These are phyloP conservation scores for Cynocephalus volans DNA, from an alignment of 2,113 vertebrate species.

Conservation along the genomic window DNA sequence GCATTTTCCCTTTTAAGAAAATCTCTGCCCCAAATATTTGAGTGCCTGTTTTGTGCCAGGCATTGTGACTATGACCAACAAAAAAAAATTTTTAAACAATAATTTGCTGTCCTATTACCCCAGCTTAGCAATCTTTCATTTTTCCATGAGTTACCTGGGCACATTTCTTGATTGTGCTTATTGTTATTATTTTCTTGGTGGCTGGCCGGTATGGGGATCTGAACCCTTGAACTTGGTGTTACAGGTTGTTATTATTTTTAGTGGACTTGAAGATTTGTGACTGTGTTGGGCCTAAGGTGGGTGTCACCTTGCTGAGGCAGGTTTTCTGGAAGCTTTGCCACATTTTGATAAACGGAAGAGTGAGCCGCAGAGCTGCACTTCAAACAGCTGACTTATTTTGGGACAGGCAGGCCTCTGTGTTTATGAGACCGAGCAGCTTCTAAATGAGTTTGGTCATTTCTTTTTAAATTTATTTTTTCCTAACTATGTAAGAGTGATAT, in stretches of 20 bases:
- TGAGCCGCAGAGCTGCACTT: not conserved
- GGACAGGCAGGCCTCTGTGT: not conserved
- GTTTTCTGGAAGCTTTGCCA: constrained; percentile 1
- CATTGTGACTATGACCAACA: not conserved
- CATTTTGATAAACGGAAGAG: not conserved
- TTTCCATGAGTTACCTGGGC: not conserved
- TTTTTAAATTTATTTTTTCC: not conserved
- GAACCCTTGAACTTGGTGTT: no score
- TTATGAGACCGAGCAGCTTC: not conserved
- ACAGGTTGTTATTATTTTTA: not conserved
- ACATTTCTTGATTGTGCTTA: no score
- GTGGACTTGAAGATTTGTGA: not conserved
- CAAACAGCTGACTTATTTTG: not conserved
- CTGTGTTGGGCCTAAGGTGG: not conserved
- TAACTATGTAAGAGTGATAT: not conserved
- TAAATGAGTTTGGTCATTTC: not conserved
- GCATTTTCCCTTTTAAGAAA: not conserved
- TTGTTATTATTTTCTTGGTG: no score
- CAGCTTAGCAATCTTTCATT: not conserved
- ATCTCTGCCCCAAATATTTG: not conserved
- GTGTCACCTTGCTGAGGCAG: not conserved
- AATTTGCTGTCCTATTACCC: rapidly evolving
- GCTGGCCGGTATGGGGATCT: no score
- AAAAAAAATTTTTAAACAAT: not conserved
- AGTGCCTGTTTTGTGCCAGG: not conserved